Percentiles rank a stretch among this genome's conserved stretches.
These are phyloP conservation scores for Malurus alboscapulatus DNA, from an alignment of 2,113 vertebrate genomes.

Conservation along the genomic window DNA sequence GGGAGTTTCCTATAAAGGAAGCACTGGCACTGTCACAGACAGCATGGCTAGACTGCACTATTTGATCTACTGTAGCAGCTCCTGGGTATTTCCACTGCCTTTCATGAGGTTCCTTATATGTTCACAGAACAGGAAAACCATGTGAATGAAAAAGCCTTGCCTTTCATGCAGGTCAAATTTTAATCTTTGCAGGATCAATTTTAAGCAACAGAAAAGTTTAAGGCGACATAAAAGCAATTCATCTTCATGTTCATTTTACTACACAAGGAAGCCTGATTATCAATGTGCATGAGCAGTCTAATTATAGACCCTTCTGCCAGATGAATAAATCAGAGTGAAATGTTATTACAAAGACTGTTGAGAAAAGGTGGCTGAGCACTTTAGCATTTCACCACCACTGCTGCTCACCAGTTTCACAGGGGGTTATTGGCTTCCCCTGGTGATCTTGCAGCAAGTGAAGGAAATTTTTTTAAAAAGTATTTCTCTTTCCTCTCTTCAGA, in stretches of 20 bases:
- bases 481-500: not conserved
- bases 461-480: not conserved
- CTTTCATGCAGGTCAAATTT: constrained; percentile 23
- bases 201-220: constrained; percentile 33
- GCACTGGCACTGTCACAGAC: not conserved
- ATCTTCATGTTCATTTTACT: constrained; percentile 22
- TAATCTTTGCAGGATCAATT: not conserved
- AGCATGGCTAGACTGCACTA: not conserved
- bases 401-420: not conserved
- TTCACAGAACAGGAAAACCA: not conserved
- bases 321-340: constrained; percentile 37
- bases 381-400: not conserved
- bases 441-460: not conserved
- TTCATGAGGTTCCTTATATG: not conserved
- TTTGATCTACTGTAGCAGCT: not conserved
- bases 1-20: not conserved
- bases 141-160: not conserved
- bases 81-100: not conserved
- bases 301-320: constrained; percentile 23
- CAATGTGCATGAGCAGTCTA: not conserved
- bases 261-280: constrained; percentile 16
- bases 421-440: not conserved
- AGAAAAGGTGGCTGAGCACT: constrained; percentile 2
- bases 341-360: not conserved
- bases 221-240: constrained; percentile 23